Conservation (phyloP, 1,140 invertebrate genomes). For the Cecropterus lyciades region DNA sequence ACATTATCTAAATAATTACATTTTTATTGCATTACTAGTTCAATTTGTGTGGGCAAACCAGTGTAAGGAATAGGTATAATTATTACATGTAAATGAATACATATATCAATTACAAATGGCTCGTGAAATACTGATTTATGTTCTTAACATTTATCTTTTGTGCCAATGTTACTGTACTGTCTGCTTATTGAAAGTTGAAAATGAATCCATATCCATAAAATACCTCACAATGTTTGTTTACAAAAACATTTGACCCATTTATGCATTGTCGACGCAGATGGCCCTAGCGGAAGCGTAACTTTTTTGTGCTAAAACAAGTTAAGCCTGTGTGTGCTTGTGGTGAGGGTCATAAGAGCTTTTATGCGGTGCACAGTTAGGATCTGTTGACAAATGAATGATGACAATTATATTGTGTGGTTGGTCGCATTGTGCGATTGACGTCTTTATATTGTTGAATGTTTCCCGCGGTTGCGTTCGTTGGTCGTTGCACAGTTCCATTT, state of each 20-base stretch:
- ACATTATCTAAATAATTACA: conserved; percentile 13
- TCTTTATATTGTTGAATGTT: conserved; percentile 61
- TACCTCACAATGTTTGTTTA: conserved; percentile 56
- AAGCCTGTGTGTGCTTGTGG: conserved; percentile 52
- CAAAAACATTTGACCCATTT: conserved; percentile 76
- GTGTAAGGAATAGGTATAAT: neutral
- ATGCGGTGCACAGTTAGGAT: conserved; percentile 48
- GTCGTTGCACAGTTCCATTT: conserved; percentile 39
- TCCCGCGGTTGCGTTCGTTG: conserved; percentile 46
- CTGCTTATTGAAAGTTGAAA: neutral
- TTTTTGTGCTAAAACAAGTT: conserved; percentile 51
- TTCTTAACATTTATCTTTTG: conserved; percentile 13
- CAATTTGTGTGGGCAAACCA: conserved; percentile 27
- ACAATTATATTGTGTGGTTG: conserved; percentile 75
- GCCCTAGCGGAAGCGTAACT: conserved; percentile 55
- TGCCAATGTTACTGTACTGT: neutral
- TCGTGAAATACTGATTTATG: conserved; percentile 3
- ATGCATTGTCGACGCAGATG: conserved; percentile 67
- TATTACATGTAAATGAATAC: conserved; percentile 12
- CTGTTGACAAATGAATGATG: conserved; percentile 77
- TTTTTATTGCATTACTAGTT: conserved; percentile 30
- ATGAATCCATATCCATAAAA: conserved; percentile 12
- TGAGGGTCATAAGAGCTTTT: conserved; percentile 51
- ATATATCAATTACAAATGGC: conserved; percentile 10
- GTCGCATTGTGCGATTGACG: conserved; percentile 68